phyloP scores from a whole-genome alignment of 2,797 vertebrate genomes.

The Rhinophrynus dorsalis region DNA sequence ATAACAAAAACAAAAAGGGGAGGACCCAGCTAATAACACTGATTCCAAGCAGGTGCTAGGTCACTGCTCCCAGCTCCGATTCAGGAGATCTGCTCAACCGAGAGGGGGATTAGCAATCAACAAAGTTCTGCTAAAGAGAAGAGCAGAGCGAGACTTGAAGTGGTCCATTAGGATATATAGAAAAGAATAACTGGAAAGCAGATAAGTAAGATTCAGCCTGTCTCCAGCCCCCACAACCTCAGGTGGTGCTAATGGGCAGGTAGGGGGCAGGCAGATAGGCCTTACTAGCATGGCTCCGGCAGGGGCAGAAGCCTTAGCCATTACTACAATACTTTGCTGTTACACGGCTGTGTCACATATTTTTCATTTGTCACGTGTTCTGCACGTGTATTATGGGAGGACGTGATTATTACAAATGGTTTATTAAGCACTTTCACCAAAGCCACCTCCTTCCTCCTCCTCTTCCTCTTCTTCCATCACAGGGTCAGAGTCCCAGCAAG shows the following conservation, averaged over 20 bases:
- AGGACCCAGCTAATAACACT: constrained; percentile 35
- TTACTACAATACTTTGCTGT: constrained; percentile 49
- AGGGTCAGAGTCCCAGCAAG: constrained; percentile 94
- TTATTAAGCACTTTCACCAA: constrained; percentile 43
- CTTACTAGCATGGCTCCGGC: constrained; percentile 33
- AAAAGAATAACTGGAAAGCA: constrained; percentile 37
- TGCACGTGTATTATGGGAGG: constrained; percentile 4
- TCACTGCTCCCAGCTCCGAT: constrained; percentile 21
- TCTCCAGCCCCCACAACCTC: constrained; percentile 11
- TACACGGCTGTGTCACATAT: constrained; percentile 43
- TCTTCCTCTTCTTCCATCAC: constrained; percentile 90
- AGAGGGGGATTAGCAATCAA: constrained; percentile 22
- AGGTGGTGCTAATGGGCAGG: constrained; percentile 10
- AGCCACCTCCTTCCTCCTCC: constrained; percentile 51
- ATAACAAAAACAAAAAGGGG: neutral
- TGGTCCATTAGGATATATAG: constrained; percentile 38
- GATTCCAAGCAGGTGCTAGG: constrained; percentile 23
- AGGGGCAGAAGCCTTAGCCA: constrained; percentile 36
- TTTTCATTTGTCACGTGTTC: constrained; percentile 18
- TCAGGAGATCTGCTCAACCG: constrained; percentile 22
- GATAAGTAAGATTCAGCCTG: constrained; percentile 20
- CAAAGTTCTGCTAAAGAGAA: constrained; percentile 26
- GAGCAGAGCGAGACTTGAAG: constrained; percentile 20
- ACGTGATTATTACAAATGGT: neutral
- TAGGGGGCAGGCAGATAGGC: constrained; percentile 27